Conservation (phyloP, 2,797 vertebrate genomes). For the Helicolenus hilgendorfi region DNA sequence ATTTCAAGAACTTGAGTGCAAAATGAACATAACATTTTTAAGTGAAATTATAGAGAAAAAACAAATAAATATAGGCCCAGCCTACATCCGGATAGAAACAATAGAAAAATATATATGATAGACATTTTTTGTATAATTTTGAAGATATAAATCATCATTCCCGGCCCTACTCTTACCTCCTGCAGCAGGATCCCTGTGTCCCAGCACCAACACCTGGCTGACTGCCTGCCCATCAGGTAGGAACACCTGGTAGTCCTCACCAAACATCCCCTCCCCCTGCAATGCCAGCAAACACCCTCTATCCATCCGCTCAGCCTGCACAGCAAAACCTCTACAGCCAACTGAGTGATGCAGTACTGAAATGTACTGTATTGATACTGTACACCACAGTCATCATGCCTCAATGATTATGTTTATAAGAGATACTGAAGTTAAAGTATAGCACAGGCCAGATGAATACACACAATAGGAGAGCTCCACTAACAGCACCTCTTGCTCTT, state of each 20-base stretch:
- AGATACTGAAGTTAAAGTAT: constrained; percentile 22
- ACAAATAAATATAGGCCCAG: too few relatives aligned
- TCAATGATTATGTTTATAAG: constrained; percentile 55
- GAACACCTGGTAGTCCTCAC: constrained; percentile 82
- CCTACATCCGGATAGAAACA: too few relatives aligned
- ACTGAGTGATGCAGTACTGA: constrained; percentile 22
- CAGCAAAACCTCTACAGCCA: constrained; percentile 17
- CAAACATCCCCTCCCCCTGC: constrained; percentile 69
- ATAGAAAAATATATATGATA: too few relatives aligned
- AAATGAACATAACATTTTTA: too few relatives aligned
- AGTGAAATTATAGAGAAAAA: too few relatives aligned
- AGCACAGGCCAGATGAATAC: constrained; percentile 56
- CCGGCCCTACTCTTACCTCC: constrained; percentile 72
- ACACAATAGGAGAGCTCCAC: constrained; percentile 56
- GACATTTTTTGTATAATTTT: too few relatives aligned
- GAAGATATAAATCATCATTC: too few relatives aligned
- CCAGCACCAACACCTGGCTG: constrained; percentile 75
- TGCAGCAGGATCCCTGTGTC: constrained; percentile 38
- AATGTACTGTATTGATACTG: constrained; percentile 33
- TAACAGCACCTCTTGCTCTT: constrained; percentile 42
- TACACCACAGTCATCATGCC: constrained; percentile 42
- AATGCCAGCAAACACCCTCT: constrained; percentile 56
- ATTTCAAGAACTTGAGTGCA: too few relatives aligned
- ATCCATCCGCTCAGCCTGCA: constrained; percentile 36
- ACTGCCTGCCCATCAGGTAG: constrained; percentile 65